These are phyloP conservation scores for Cydia fagiglandana DNA, from an alignment of 1,140 invertebrate genomes.

Conservation along the genomic window DNA sequence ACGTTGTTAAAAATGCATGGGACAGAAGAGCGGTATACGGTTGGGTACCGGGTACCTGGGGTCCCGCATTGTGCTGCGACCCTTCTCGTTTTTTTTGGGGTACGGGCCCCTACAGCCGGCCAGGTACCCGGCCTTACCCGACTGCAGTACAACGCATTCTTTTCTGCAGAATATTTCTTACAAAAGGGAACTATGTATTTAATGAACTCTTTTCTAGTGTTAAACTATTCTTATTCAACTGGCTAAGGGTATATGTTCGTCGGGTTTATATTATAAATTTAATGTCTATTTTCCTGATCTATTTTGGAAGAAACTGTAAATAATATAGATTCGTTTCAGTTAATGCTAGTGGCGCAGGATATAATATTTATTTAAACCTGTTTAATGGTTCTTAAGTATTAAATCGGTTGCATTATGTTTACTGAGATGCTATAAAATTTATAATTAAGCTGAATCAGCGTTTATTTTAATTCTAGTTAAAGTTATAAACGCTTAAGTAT, in stretches of 20 bases:
- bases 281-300: background rate
- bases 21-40: slow-evolving; percentile 34
- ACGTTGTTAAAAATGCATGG: slow-evolving; percentile 18
- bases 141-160: slow-evolving; percentile 50
- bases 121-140: slow-evolving; percentile 61
- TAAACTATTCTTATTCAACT: background rate
- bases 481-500: background rate
- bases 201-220: background rate
- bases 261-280: background rate
- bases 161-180: slow-evolving; percentile 35
- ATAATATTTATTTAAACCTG: background rate
- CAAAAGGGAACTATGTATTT: background rate
- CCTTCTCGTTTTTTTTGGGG: slow-evolving; percentile 74
- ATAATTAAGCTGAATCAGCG: slow-evolving; percentile 4
- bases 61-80: slow-evolving; percentile 62
- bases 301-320: background rate
- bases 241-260: background rate
- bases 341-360: background rate
- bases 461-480: slow-evolving; percentile 6
- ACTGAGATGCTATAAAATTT: background rate
- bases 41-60: slow-evolving; percentile 57
- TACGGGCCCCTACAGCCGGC: slow-evolving; percentile 59
- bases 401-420: background rate
- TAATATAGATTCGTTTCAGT: background rate
- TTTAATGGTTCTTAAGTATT: background rate